These are phyloP conservation scores for Tribolium madens DNA, from an alignment of 1,140 invertebrate species.

Conservation along the genomic window DNA sequence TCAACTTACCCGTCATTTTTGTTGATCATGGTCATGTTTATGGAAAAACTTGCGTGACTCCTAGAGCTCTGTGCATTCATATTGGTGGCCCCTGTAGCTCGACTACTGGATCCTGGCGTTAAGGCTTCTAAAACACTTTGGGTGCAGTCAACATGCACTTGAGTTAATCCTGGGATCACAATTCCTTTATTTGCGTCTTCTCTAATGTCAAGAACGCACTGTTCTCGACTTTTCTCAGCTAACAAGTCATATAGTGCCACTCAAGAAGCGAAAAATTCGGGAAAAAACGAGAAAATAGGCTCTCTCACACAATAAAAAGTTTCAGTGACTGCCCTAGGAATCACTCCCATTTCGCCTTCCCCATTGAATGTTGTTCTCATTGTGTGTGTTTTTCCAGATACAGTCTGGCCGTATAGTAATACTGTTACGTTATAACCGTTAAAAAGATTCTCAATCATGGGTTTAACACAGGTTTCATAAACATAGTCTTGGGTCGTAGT, in stretches of 20 bases:
- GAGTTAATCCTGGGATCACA: constrained; percentile 77
- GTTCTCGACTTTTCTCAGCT: constrained; percentile 73
- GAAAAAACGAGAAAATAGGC: too few relatives aligned
- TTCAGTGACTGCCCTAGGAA: constrained; percentile 85
- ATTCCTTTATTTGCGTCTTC: constrained; percentile 80
- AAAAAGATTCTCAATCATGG: constrained; percentile 83
- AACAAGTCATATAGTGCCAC: constrained; percentile 85
- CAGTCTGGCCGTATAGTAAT: constrained; percentile 94
- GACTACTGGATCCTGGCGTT: constrained; percentile 77
- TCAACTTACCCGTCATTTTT: constrained; percentile 74
- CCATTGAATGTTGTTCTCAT: constrained; percentile 88
- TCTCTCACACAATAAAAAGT: constrained; percentile 82
- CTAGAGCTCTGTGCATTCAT: constrained; percentile 94
- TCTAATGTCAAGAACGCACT: constrained; percentile 83
- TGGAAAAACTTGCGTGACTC: constrained; percentile 93
- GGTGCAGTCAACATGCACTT: constrained; percentile 72
- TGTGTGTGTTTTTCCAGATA: constrained; percentile 92
- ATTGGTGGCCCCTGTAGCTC: constrained; percentile 90
- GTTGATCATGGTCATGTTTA: constrained; percentile 78
- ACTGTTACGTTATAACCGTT: constrained; percentile 93
- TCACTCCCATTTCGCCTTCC: constrained; percentile 79
- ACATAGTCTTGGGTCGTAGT: constrained; percentile 79
- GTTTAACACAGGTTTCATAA: constrained; percentile 81
- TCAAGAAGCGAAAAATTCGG: constrained; percentile 75
- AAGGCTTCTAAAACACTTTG: constrained; percentile 77